Evolutionary conservation across 2,888 invertebrate genomes (phyloP).

Genomic region (Brachyopa scutellaris): DNA sequence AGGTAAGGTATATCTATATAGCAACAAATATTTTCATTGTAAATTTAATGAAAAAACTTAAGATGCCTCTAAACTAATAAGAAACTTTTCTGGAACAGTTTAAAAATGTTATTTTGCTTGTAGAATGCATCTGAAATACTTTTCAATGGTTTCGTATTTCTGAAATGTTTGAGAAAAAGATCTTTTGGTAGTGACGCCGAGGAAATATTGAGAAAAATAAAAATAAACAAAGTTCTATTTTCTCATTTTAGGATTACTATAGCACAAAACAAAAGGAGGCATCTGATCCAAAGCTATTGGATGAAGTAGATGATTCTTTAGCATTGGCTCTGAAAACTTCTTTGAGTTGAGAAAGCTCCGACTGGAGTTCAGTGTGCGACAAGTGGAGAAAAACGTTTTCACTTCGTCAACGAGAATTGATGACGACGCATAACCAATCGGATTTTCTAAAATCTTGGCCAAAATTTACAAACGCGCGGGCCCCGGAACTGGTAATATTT

Average conservation of each 20-base stretch:
- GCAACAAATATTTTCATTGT: too few relatives aligned
- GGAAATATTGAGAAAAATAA: too few relatives aligned
- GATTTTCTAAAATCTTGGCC: constrained; percentile 14
- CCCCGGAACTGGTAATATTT: constrained; percentile 16
- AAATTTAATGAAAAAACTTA: too few relatives aligned
- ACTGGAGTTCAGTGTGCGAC: not conserved
- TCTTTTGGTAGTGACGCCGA: constrained; percentile 1
- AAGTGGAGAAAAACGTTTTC: constrained; percentile 14
- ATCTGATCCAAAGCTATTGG: not conserved
- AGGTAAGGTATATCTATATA: constrained; percentile 21
- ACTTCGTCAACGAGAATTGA: constrained; percentile 4
- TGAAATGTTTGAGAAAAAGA: constrained; percentile 6
- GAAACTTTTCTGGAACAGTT: not conserved
- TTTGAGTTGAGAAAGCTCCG: not conserved
- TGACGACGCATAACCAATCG: not conserved
- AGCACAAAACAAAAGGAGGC: not conserved
- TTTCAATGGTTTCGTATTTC: not conserved
- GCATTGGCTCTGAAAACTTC: not conserved
- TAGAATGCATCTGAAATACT: not conserved
- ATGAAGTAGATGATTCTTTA: constrained; percentile 9
- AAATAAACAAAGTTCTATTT: too few relatives aligned
- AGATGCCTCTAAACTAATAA: too few relatives aligned
- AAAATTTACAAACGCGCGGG: not conserved
- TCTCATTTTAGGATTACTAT: not conserved
- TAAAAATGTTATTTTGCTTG: not conserved